Base-by-base conservation (phyloP, 2,888 invertebrate species). In the Archips crataeganus region DNA sequence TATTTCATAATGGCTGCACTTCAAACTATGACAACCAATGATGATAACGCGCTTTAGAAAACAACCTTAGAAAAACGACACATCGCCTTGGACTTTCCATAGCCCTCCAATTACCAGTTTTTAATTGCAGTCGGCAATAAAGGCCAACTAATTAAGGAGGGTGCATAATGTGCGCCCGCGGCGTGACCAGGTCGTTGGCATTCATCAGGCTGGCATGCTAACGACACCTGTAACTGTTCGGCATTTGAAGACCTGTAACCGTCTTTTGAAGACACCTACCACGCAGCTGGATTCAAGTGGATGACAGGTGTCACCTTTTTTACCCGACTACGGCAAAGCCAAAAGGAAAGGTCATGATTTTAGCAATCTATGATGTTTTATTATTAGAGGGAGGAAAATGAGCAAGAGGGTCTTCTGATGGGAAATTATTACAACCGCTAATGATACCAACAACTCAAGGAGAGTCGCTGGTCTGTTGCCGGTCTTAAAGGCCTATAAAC, bases 91-190 rank as follows among this genome's bases (percentile, higher is more conserved):
- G 32, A 73, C 64, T 64, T 70, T 57, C 59, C 47, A 60, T 36
- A 63, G 64, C 51, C 59, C 54, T 71, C 64, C 51, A 64, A 75
- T 74, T 68, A 61, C 51, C 13, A 42, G 47, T 49, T 69, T 49
- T 70, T 74, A 75, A 70, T 71, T 68, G 64, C 47, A 71, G 68
- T 51, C 68, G 54, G 34, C 59, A 71, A 70, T 76, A 75, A 62
- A 59, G 76, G 75, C 75, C 76, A 70, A 69, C 75, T 80, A 78
- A 77, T 78, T 83, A 86, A 88, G 76, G 80, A 86, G 88, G 88
- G 88, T 87, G 87, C 88, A 88, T 89, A 88, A 86, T 88, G 80
- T 79, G 80, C 74, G 78, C 81, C 76, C 71, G 73, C 70, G 78
- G 80, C 82, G 83, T 87, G 84, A 84, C 85, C 73, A 79, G 84